These are phyloP conservation scores for Zosterops hypoxanthus DNA, from an alignment of 2,113 vertebrate species.

Conservation along the genomic window DNA sequence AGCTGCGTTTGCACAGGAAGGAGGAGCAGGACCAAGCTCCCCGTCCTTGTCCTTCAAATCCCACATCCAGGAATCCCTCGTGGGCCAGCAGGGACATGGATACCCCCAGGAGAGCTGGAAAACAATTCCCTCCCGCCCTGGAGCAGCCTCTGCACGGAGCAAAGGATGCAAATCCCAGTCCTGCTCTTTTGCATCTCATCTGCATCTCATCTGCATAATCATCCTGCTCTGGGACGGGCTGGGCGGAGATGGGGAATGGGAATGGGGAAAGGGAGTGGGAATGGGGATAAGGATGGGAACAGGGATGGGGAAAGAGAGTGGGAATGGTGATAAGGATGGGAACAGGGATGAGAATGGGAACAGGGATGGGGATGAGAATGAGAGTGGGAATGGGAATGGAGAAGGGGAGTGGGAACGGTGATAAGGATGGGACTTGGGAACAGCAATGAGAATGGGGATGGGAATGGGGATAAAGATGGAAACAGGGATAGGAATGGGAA, in stretches of 20 bases:
- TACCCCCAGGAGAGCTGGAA: background rate
- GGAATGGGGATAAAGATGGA: too few relatives aligned
- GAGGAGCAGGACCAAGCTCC: background rate
- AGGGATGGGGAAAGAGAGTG: background rate
- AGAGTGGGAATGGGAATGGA: too few relatives aligned
- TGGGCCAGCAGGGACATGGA: background rate
- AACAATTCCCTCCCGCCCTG: background rate
- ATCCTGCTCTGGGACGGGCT: rapidly evolving
- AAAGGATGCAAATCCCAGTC: background rate
- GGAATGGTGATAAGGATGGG: too few relatives aligned
- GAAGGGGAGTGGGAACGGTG: too few relatives aligned
- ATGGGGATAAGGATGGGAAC: too few relatives aligned
- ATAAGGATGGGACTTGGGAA: too few relatives aligned
- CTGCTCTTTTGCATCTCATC: background rate
- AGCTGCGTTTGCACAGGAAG: background rate
- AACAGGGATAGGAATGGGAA: too few relatives aligned
- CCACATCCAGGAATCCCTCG: background rate
- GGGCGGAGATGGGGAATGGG: background rate
- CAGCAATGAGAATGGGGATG: background rate
- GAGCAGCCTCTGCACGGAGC: background rate
- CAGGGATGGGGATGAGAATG: too few relatives aligned
- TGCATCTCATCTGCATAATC: background rate
- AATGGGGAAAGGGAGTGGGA: too few relatives aligned
- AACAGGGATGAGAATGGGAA: too few relatives aligned
- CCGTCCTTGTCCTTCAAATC: background rate